Percentiles rank a stretch among this genome's conserved stretches.
Conservation (phyloP, 2,113 vertebrate genomes). For the Mohoua ochrocephala region DNA sequence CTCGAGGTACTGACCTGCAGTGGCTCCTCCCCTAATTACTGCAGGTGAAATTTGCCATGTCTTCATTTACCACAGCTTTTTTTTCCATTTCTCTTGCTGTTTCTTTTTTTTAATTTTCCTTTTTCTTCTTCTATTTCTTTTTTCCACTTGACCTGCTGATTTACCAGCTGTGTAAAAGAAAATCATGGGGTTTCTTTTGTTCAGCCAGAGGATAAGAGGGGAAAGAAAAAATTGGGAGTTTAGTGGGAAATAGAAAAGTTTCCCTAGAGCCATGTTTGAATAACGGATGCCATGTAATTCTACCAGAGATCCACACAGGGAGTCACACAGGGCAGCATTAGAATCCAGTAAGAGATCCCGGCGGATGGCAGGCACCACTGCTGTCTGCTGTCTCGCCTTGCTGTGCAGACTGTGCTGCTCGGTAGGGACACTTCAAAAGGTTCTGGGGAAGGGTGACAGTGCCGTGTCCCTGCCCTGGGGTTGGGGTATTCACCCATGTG, state of each 20-base stretch:
- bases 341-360: not conserved
- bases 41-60: not conserved
- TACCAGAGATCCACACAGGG: not conserved
- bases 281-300: not conserved
- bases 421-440: not conserved
- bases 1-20: not conserved
- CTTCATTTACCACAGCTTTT: not conserved
- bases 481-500: not conserved
- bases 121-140: not conserved
- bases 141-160: not conserved
- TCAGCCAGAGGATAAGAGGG: not conserved
- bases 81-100: not conserved
- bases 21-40: not conserved
- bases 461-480: fast-evolving
- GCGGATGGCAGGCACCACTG: not conserved
- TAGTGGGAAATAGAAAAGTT: not conserved
- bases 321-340: not conserved
- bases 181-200: not conserved
- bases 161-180: not conserved
- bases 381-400: not conserved
- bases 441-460: not conserved
- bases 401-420: not conserved
- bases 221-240: not conserved
- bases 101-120: not conserved
- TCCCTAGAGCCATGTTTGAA: not conserved